Evolutionary conservation across 2,797 vertebrate species (phyloP).

Genomic region (Parambassis ranga): DNA sequence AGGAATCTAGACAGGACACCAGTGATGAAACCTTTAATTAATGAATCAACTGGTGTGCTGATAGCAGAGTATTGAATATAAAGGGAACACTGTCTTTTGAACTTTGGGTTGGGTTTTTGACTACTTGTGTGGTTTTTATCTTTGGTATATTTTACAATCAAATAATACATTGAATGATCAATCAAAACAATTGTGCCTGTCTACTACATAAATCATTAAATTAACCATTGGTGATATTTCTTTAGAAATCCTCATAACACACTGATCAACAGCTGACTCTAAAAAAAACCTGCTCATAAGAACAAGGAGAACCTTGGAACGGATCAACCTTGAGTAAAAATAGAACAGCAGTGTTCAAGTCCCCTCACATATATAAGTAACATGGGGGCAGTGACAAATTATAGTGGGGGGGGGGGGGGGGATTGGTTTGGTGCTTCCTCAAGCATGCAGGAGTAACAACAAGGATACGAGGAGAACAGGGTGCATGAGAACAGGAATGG

Average conservation of each 20-base stretch:
- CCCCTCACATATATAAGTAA: slow-evolving; percentile 43
- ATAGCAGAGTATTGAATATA: background rate
- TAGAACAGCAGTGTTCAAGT: slow-evolving; percentile 47
- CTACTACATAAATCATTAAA: too few relatives aligned
- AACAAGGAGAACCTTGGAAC: slow-evolving; percentile 8
- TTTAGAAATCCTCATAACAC: background rate
- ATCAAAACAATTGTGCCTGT: too few relatives aligned
- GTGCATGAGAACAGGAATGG: slow-evolving; percentile 25
- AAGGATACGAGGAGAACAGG: slow-evolving; percentile 33
- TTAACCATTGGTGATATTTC: background rate
- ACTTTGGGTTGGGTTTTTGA: background rate
- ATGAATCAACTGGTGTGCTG: background rate
- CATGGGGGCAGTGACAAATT: slow-evolving; percentile 24
- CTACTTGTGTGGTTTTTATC: background rate
- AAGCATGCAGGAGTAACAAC: slow-evolving; percentile 42
- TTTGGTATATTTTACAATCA: too few relatives aligned
- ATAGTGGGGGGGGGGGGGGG: slow-evolving; percentile 5
- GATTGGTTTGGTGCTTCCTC: slow-evolving; percentile 26
- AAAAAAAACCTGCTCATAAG: slow-evolving; percentile 2
- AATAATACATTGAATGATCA: too few relatives aligned
- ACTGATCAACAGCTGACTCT: background rate
- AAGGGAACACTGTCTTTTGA: too few relatives aligned
- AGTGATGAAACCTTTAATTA: background rate
- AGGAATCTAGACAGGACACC: background rate
- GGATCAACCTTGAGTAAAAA: slow-evolving; percentile 55